These are phyloP conservation scores for Drosophila barbarae DNA, from an alignment of 2,888 invertebrate genomes.

Conservation along the genomic window DNA sequence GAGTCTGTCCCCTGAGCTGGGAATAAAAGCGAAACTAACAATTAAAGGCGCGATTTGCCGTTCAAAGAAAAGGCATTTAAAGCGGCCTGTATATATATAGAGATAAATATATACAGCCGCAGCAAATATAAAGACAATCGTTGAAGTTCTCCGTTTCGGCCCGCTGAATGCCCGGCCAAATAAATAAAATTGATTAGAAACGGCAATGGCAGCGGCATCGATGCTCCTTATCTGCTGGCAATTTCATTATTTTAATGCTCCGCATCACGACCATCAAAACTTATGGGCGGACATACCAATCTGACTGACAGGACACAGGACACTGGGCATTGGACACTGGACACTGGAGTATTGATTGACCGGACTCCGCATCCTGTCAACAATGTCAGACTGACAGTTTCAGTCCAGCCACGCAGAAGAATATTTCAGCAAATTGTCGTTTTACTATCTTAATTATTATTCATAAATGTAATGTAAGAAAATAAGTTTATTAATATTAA, in stretches of 20 bases:
- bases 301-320: slow-evolving; percentile 15
- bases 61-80: slow-evolving; percentile 48
- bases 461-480: neutral
- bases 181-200: slow-evolving; percentile 71
- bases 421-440: neutral
- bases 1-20: slow-evolving; percentile 1
- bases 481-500: neutral
- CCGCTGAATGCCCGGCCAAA: slow-evolving; percentile 27
- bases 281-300: slow-evolving; percentile 32
- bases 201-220: slow-evolving; percentile 50
- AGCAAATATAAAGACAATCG: slow-evolving; percentile 23
- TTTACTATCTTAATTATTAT: neutral
- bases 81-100: slow-evolving; percentile 8
- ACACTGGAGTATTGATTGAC: slow-evolving; percentile 32
- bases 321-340: slow-evolving; percentile 3
- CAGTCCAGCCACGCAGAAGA: neutral
- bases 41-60: slow-evolving; percentile 26
- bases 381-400: slow-evolving; percentile 8
- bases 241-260: slow-evolving; percentile 71
- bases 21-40: slow-evolving; percentile 33
- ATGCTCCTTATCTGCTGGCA: slow-evolving; percentile 62
- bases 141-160: slow-evolving; percentile 9
- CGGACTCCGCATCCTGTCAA: slow-evolving; percentile 33
- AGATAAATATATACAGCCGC: slow-evolving; percentile 2
- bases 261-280: slow-evolving; percentile 47